Base-by-base conservation (phyloP, 2,113 vertebrate species). In the Heptranchias perlo region DNA sequence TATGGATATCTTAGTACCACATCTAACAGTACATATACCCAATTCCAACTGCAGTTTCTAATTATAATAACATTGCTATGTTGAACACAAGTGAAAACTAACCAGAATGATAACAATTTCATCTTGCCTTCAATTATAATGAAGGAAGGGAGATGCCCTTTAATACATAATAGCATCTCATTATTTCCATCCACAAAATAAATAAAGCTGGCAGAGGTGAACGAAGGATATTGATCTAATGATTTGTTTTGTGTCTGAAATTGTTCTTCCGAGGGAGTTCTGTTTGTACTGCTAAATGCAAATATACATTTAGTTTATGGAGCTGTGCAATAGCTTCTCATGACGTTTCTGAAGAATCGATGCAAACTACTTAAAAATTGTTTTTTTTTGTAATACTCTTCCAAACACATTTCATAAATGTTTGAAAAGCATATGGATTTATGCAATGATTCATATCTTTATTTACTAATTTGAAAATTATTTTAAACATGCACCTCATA, bases 391-490 rank as follows among this genome's bases (percentile, higher is more conserved):
- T 11, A 54, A 54, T 54, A 35, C 1, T 54, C 49, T 89, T 89
- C 25, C 49, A 54, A 89, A 54, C 54, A 4, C 11, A 94, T 23
- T 44, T 65, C 58, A 64, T 62, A 64, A 44, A 25, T 64, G 35
- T 44, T 94, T 44, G 58, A 44, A 44, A 18, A 61, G n/a, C 5
- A 23, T 18, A n/a, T 35, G 31, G 31, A 93, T 94, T 94, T 44
- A 64, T 94, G 25, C 91, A 93, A 23, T 39, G 35, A 64, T 7
- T 39, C 39, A 0, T 64, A 64, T 64, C 54, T n/a, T 64, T 44
- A n/a, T 65, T 94, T 44, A 44, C 62, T 64, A 65, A 94, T 94
- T 92, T 94, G n/a, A 18, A 44, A 94, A 64, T 44, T 44, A 94
- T 94, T 64, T 64, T 64, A 39, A 94, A 94, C 47, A 35, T 62